phyloP scores from a whole-genome alignment of 2,888 invertebrate genomes.

The Apamea sordens region DNA sequence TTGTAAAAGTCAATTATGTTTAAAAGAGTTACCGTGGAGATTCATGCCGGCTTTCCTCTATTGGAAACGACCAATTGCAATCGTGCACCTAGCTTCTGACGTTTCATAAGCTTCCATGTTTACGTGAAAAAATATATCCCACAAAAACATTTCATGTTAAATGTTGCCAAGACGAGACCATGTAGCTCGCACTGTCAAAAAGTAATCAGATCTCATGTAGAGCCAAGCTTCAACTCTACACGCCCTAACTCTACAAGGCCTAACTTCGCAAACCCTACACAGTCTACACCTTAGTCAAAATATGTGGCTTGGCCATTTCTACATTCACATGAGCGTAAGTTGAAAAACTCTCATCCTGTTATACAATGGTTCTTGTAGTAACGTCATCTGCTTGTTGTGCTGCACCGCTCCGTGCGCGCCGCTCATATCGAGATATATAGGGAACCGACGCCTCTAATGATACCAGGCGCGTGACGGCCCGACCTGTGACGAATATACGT shows the following conservation, averaged over 20 bases:
- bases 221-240: too few relatives aligned
- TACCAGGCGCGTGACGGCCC: not conserved
- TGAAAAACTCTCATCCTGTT: too few relatives aligned
- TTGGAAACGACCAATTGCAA: not conserved
- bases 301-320: too few relatives aligned
- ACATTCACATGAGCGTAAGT: too few relatives aligned
- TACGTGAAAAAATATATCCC: not conserved
- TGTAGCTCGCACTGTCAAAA: too few relatives aligned
- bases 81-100: not conserved
- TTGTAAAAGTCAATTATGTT: not conserved
- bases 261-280: too few relatives aligned
- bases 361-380: too few relatives aligned
- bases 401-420: not conserved
- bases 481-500: not conserved
- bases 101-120: not conserved
- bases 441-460: conserved; percentile 8
- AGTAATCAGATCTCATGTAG: too few relatives aligned
- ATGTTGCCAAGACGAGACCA: too few relatives aligned
- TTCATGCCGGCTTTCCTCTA: not conserved
- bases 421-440: conserved; percentile 13
- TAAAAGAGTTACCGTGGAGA: not conserved
- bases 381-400: conserved; percentile 25
- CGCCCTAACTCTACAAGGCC: too few relatives aligned
- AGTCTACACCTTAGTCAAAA: too few relatives aligned
- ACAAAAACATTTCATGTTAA: too few relatives aligned